Evolutionary conservation across 1,140 invertebrate species (phyloP), one percentile per base, ranked within the genome.

Genomic region (Hycleus cichorii): DNA sequence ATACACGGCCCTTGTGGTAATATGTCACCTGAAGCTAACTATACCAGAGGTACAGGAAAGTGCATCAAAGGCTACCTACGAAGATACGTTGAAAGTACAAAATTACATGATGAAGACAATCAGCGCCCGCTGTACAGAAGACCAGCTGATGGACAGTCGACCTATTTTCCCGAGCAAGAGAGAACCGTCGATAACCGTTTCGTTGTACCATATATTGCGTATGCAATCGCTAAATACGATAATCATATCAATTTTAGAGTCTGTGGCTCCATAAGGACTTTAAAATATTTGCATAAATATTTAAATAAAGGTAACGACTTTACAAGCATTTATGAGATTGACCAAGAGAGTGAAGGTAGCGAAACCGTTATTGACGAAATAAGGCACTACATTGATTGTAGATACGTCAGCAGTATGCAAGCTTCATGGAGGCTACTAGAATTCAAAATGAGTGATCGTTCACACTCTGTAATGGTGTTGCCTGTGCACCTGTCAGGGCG

Each of bases 331-430:
- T 10, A 39, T 39, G 39, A 6, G 39, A 39, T 7, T 39, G 1
- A 10, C 1, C 6, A 39, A 39, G 39, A 39, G 2, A 39, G 6
- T 7, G 39, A 39, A 39, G 1, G 39, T 10, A 39, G 2, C 1
- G 10, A 39, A 10, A 39, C 6, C 39, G 39, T 10, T 7, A 7
- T 7, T 39, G 39, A 39, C 10, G 6, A 39, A 39, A 39, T 39
- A 7, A 2, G 2, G 39, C 6, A 39, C 39, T 39, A 39, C 10
- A 39, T 46, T 2, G 48, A 57, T 43, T 47, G 26, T 51, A 45
- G 58, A 4, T 57, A 59, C 26, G 49, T 63, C 8, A 56, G 25
- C 12, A 44, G 52, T 5, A n/a, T 8, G 2, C 58, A 63, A 25
- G 51, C 61, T 8, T 24, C 26, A 4, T 63, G 53, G 43, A 0